phyloP scores from a whole-genome alignment of 23 tunicate genomes.

The Styela plicata region DNA sequence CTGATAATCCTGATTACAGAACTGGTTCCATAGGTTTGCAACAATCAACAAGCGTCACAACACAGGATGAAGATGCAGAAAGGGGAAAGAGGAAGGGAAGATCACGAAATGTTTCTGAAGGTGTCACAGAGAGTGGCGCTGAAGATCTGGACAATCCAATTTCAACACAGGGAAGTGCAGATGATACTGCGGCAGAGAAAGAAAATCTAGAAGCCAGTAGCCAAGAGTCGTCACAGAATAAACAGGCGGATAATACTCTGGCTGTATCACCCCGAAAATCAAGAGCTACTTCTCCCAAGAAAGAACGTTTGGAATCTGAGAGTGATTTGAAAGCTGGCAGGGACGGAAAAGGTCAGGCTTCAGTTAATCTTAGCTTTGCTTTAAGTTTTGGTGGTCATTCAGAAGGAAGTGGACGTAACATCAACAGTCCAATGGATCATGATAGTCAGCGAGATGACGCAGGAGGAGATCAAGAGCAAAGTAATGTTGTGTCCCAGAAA shows the following conservation, averaged over 20 bases:
- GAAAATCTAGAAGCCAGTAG: conserved; percentile 17
- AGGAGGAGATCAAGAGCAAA: conserved; percentile 3
- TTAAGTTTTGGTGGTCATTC: conserved; percentile 77
- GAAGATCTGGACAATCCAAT: conserved; percentile 22
- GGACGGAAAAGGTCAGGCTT: conserved; percentile 43
- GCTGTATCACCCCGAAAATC: conserved; percentile 5
- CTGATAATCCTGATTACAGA: conserved; percentile 13
- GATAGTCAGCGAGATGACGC: conserved; percentile 21
- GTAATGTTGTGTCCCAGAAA: neutral
- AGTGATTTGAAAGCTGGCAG: neutral
- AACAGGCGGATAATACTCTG: neutral
- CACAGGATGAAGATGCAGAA: conserved; percentile 25
- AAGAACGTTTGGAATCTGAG: conserved; percentile 4
- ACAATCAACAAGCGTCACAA: conserved; percentile 22
- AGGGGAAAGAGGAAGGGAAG: conserved; percentile 16
- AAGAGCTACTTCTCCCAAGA: conserved; percentile 8
- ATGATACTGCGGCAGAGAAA: conserved; percentile 4
- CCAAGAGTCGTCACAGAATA: conserved; percentile 18
- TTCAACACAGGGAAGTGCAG: conserved; percentile 23
- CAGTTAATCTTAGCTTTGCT: conserved; percentile 58
- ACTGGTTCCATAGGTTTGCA: neutral
- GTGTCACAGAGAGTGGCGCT: neutral
- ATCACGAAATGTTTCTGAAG: conserved; percentile 5
- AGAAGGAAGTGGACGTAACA: conserved; percentile 42
- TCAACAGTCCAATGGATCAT: conserved; percentile 22